These are phyloP conservation scores for Mirza zaza DNA, from an alignment of 2,113 vertebrate genomes.

Conservation along the genomic window DNA sequence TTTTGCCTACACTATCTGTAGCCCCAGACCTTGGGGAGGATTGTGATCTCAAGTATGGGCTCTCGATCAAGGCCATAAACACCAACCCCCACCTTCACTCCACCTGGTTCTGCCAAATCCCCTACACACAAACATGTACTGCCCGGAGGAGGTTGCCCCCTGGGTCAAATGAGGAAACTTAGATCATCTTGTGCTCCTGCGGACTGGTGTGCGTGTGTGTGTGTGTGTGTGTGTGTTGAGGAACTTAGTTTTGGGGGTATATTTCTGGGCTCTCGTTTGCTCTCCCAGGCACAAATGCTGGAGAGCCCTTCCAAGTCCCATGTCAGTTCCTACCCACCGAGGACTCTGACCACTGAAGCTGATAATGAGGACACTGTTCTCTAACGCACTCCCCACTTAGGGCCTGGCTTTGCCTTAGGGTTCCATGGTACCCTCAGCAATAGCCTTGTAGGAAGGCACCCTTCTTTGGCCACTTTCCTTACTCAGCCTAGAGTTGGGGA, in stretches of 20 bases:
- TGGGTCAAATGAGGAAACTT: neutral
- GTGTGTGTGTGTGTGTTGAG: neutral
- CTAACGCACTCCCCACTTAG: neutral
- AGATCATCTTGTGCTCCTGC: neutral
- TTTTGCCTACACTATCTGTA: neutral
- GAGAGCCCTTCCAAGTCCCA: neutral
- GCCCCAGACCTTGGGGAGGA: neutral
- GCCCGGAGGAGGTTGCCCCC: neutral
- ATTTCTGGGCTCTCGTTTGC: neutral
- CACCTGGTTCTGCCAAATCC: too few relatives aligned
- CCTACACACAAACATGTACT: neutral
- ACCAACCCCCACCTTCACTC: rapidly evolving
- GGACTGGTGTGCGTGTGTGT: neutral
- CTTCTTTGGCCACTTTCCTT: neutral
- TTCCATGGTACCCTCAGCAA: neutral
- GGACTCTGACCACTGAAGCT: neutral
- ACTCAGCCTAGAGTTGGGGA: neutral
- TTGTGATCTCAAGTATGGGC: neutral
- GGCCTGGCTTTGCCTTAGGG: neutral
- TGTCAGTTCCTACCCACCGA: neutral
- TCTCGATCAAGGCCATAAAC: neutral
- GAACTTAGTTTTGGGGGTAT: neutral
- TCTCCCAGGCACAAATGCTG: neutral
- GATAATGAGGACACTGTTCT: neutral
- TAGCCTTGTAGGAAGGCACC: neutral